Base-by-base conservation (phyloP, 2,797 vertebrate genomes). In the Lepus oiostolus region DNA sequence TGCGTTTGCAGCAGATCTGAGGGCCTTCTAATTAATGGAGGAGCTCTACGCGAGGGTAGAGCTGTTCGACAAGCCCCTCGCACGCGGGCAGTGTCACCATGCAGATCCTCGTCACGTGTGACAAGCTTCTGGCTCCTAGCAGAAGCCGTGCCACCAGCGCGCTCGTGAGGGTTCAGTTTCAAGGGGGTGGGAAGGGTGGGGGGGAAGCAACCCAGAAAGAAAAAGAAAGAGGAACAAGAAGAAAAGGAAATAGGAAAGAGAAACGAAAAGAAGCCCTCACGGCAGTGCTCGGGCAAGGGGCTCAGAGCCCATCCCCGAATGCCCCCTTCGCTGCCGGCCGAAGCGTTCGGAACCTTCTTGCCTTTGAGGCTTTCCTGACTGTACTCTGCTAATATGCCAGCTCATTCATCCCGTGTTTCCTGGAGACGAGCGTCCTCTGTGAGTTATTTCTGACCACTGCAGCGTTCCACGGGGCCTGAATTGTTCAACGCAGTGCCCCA, bases 21-120 rank as follows among this genome's bases (percentile, higher is more conserved):
- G 98, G 97, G 97, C 98, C 98, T 98, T 98, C 98, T 99, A 98
- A 99, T 99, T 99, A 98, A 98, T 96, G 93, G 97, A 98, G 98
- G 97, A 98, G 98, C 97, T 98, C 98, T 98, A 98, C 98, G 98
- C 98, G 97, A 98, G 98, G 99, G 98, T 80, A 83, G 96, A 97
- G 97, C 97, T 67, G 93, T 97, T 98, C 88, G 83, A 97, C 97
- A 98, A 98, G 97, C 97, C 98, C 97, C 97, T 98, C 58, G 17
- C 97, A 98, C 2, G 94, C 96, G 75, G 89, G 96, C 98, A 98
- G 98, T 98, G 98, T 98, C 98, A 98, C 93, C 85, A 97, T 93
- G 97, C 98, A 97, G 98, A 98, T 98, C 98, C 98, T 98, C 98
- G 96, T 98, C 68, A 97, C 97, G 92, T 98, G 98, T 98, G 98